Conservation (phyloP, 2,888 invertebrate genomes). For the Pediacus dermestoides region DNA sequence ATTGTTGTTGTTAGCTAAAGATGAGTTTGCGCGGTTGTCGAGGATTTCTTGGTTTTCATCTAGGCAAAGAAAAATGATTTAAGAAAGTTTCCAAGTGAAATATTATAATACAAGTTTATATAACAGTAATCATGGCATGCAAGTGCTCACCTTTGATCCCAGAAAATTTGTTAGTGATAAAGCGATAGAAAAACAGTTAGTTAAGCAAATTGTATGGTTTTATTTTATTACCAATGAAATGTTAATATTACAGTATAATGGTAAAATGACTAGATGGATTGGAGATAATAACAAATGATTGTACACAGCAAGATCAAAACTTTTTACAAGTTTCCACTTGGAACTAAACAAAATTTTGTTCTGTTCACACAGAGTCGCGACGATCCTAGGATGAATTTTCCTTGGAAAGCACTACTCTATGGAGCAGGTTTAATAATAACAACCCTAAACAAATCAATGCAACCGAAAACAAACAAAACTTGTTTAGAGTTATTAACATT, state of each 20-base stretch:
- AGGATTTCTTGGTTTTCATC: slow-evolving; percentile 31
- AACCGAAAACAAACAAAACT: no score
- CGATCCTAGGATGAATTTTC: no score
- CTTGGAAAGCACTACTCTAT: no score
- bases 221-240: slow-evolving; percentile 45
- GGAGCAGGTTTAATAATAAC: no score
- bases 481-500: no score
- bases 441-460: no score
- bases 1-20: slow-evolving; percentile 46
- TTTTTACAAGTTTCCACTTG: no score
- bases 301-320: slow-evolving; percentile 38
- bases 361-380: no score
- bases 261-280: no score
- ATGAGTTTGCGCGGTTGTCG: slow-evolving; percentile 26
- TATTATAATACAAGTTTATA: slow-evolving; percentile 14
- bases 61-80: slow-evolving; percentile 15
- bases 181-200: slow-evolving; percentile 8
- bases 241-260: no score
- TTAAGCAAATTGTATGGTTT: slow-evolving; percentile 43
- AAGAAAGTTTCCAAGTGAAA: slow-evolving; percentile 11
- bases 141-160: slow-evolving; percentile 27
- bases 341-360: no score
- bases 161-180: slow-evolving; percentile 15
- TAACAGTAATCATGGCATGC: slow-evolving; percentile 18
- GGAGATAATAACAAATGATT: slow-evolving; percentile 37